Evolutionary conservation across 2,888 invertebrate species (phyloP).

Genomic region (Clivina fossor): DNA sequence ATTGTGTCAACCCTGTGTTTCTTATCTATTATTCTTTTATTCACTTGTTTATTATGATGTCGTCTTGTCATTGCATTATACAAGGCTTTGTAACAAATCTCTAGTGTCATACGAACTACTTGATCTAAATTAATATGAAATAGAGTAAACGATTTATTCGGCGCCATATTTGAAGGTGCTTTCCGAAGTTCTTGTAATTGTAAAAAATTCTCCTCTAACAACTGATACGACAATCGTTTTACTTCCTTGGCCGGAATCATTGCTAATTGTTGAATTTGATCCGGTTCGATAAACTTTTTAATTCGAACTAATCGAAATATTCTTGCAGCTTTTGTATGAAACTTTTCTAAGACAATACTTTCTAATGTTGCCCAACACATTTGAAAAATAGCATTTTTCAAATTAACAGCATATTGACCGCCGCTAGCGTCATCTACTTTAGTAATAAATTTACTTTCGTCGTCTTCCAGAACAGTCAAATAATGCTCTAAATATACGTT

Average conservation of each 20-base stretch:
- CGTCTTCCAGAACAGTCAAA: conserved; percentile 75
- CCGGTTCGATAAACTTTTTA: conserved; percentile 86
- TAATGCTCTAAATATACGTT: conserved; percentile 76
- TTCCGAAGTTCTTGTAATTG: conserved; percentile 75
- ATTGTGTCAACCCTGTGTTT: conserved; percentile 83
- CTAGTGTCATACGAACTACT: conserved; percentile 68
- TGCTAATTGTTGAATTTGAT: conserved; percentile 85
- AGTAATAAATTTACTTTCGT: conserved; percentile 72
- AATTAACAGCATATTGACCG: conserved; percentile 77
- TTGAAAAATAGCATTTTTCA: conserved; percentile 68
- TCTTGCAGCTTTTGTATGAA: conserved; percentile 80
- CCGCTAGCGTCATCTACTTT: conserved; percentile 80
- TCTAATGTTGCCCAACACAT: conserved; percentile 76
- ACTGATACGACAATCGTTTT: conserved; percentile 81
- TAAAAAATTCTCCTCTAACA: conserved; percentile 78
- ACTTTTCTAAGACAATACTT: conserved; percentile 80
- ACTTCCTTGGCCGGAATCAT: conserved; percentile 95
- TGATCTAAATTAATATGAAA: conserved; percentile 73
- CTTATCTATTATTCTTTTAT: conserved; percentile 83
- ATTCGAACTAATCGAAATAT: conserved; percentile 83
- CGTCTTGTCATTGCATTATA: conserved; percentile 69
- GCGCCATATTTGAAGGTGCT: conserved; percentile 66
- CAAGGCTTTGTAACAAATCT: conserved; percentile 70
- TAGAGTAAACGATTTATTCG: conserved; percentile 78
- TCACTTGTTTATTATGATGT: conserved; percentile 64